Percentiles rank a stretch among this genome's conserved stretches.
Evolutionary conservation across 2,888 invertebrate genomes (phyloP).

Genomic region (Drosophila aldrichi): DNA sequence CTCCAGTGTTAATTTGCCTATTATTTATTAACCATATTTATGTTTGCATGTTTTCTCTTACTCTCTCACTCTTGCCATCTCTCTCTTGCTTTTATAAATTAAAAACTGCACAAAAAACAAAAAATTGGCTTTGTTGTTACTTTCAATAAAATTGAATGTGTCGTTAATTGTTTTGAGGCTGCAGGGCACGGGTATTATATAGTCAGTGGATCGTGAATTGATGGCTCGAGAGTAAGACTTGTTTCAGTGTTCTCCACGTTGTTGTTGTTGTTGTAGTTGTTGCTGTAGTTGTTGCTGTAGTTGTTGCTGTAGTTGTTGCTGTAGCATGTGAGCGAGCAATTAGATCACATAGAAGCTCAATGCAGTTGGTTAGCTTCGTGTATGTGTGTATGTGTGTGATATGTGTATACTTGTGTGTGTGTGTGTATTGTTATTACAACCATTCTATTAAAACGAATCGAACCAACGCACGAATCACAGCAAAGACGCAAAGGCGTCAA

Average conservation of each 20-base stretch:
- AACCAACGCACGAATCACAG: slow-evolving; percentile 74
- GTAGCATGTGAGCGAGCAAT: slow-evolving; percentile 69
- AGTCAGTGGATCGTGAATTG: slow-evolving; percentile 39
- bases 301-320: slow-evolving; percentile 29
- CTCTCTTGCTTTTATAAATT: neutral
- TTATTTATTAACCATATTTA: neutral
- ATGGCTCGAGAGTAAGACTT: slow-evolving; percentile 25
- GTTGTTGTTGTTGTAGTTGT: slow-evolving; percentile 34
- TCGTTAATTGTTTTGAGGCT: slow-evolving; percentile 46
- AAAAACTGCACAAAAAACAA: too few relatives aligned
- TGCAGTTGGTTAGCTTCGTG: slow-evolving; percentile 40
- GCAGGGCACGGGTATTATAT: slow-evolving; percentile 46
- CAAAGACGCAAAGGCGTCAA: slow-evolving; percentile 61
- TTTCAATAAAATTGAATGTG: slow-evolving; percentile 43
- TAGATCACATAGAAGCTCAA: slow-evolving; percentile 53
- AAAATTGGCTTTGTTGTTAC: slow-evolving; percentile 9
- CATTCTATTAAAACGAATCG: slow-evolving; percentile 65
- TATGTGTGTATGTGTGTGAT: neutral
- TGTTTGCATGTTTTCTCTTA: neutral
- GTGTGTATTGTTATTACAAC: slow-evolving; percentile 44
- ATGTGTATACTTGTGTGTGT: slow-evolving; percentile 15
- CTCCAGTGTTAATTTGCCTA: neutral
- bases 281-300: slow-evolving; percentile 33
- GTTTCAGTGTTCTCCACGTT: slow-evolving; percentile 20
- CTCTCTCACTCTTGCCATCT: neutral